Conservation (phyloP, 2,888 invertebrate species). For the Sepioteuthis lessoniana region DNA sequence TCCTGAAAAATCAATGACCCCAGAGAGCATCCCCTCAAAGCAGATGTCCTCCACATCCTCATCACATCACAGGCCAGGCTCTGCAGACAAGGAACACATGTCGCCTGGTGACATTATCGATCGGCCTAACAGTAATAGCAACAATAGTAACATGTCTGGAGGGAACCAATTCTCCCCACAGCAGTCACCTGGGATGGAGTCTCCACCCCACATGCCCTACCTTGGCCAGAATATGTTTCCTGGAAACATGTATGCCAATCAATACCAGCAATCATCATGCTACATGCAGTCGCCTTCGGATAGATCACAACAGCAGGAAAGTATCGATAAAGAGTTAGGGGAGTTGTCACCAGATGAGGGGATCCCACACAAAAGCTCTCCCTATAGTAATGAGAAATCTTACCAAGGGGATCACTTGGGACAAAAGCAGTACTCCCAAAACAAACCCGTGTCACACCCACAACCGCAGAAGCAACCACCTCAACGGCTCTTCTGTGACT, state of each 20-base stretch:
- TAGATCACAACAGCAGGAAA: not conserved
- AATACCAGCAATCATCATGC: not conserved
- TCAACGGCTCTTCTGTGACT: slow-evolving; percentile 35
- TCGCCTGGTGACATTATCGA: slow-evolving; percentile 6
- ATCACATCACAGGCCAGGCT: not conserved
- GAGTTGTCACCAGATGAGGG: not conserved
- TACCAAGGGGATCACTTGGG: not conserved
- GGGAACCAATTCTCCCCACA: slow-evolving; percentile 40
- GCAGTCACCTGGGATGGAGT: not conserved
- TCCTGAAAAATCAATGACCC: not conserved
- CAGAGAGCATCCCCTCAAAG: not conserved
- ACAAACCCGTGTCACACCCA: slow-evolving; percentile 1
- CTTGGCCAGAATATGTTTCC: slow-evolving; percentile 43
- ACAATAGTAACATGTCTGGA: slow-evolving; percentile 36
- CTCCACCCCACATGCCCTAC: slow-evolving; percentile 34
- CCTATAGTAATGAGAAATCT: not conserved
- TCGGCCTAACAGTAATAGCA: not conserved
- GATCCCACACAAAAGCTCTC: not conserved
- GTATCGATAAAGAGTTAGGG: not conserved
- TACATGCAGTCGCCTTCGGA: slow-evolving; percentile 38
- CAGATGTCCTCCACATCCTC: not conserved
- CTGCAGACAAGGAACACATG: not conserved
- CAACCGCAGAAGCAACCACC: not conserved
- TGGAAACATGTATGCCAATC: slow-evolving; percentile 40
- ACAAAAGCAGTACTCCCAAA: slow-evolving; percentile 5